These are phyloP conservation scores for Diaphora mendica DNA, from an alignment of 2,888 invertebrate genomes.

Conservation along the genomic window DNA sequence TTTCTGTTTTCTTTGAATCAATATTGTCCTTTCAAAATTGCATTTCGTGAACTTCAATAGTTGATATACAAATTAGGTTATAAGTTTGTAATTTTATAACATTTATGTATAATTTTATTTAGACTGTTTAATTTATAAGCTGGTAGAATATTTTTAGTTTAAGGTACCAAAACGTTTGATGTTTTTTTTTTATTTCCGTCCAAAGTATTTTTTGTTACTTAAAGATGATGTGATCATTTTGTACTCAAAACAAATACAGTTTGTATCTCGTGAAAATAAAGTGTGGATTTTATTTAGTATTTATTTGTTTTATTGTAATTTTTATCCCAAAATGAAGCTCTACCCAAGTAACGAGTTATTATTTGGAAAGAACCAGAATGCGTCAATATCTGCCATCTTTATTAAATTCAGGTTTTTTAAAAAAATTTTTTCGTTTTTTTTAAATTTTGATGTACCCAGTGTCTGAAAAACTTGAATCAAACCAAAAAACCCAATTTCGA, in stretches of 20 bases:
- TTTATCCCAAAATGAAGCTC: no score
- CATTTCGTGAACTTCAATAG: conserved; percentile 17
- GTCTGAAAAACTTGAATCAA: no score
- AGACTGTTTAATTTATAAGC: conserved; percentile 58
- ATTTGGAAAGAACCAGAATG: no score
- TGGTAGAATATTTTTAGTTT: conserved; percentile 46
- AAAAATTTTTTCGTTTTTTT: no score
- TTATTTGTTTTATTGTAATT: conserved; percentile 6
- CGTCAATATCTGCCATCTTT: no score
- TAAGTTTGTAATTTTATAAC: conserved; percentile 44
- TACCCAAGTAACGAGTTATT: no score
- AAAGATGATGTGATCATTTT: conserved; percentile 59
- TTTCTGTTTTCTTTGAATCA: not conserved
- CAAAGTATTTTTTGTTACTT: conserved; percentile 67
- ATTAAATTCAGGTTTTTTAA: no score
- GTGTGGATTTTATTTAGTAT: conserved; percentile 17
- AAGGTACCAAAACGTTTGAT: conserved; percentile 30
- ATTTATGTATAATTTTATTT: conserved; percentile 51
- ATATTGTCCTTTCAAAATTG: no score
- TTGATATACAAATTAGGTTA: conserved; percentile 59
- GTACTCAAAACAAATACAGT: conserved; percentile 9
- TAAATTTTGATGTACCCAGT: no score
- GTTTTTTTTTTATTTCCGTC: conserved; percentile 74
- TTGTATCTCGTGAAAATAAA: conserved; percentile 13
- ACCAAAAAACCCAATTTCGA: no score